phyloP scores from a whole-genome alignment of 2,888 invertebrate genomes.

The Microctonus hyperodae region DNA sequence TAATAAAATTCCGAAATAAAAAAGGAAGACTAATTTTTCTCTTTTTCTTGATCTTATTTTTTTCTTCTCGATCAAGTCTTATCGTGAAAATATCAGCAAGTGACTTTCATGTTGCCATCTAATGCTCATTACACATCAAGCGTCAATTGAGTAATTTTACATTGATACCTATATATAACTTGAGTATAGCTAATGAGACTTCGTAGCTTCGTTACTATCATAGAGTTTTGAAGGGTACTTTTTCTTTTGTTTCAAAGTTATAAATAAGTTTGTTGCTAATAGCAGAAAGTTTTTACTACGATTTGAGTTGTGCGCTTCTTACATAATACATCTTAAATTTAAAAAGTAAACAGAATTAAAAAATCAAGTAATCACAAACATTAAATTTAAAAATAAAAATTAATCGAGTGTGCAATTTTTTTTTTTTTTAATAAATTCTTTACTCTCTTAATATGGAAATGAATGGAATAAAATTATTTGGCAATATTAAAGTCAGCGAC shows the following conservation, averaged over 20 bases:
- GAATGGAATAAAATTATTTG: conserved; percentile 10
- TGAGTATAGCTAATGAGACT: conserved; percentile 41
- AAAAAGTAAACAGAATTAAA: conserved; percentile 12
- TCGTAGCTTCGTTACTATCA: conserved; percentile 45
- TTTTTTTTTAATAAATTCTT: conserved; percentile 19
- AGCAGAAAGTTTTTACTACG: conserved; percentile 11
- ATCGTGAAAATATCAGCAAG: conserved; percentile 9
- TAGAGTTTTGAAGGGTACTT: conserved; percentile 39
- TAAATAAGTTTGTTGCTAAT: conserved; percentile 12
- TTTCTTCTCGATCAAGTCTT: conserved; percentile 6
- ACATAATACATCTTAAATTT: conserved; percentile 5
- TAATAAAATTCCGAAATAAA: not conserved
- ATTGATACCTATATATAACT: conserved; percentile 17
- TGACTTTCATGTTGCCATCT: conserved; percentile 3
- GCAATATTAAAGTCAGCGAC: conserved; percentile 25
- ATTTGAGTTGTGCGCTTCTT: not conserved
- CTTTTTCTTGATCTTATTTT: not conserved
- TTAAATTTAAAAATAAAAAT: too few relatives aligned
- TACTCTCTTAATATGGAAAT: conserved; percentile 20
- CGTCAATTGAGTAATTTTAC: conserved; percentile 21
- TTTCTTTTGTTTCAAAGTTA: not conserved
- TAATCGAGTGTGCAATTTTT: conserved; percentile 16
- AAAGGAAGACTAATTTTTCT: not conserved
- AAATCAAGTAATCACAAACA: not conserved
- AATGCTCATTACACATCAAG: conserved; percentile 6